phyloP scores from a whole-genome alignment of 2,113 vertebrate species.

The Lophius piscatorius region DNA sequence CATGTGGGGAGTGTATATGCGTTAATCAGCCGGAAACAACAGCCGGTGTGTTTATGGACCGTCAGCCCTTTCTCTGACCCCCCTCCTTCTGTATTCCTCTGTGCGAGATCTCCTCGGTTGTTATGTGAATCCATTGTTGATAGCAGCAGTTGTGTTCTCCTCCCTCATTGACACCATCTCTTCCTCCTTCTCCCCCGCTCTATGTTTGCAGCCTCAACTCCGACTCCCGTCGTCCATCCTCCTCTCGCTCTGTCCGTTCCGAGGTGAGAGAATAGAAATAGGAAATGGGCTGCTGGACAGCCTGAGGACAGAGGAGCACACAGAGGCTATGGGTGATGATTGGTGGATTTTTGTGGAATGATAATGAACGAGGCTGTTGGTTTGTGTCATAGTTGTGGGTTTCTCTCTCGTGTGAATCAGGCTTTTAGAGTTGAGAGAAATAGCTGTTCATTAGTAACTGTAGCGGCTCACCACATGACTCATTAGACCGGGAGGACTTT shows the following conservation, averaged over 20 bases:
- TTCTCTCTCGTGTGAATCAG: neutral
- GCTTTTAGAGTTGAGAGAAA: slow-evolving; percentile 6
- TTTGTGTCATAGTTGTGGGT: neutral
- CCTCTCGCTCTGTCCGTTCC: slow-evolving; percentile 74
- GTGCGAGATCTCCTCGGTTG: slow-evolving; percentile 56
- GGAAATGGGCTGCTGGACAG: slow-evolving; percentile 80
- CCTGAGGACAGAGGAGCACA: slow-evolving; percentile 68
- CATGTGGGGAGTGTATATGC: slow-evolving; percentile 33
- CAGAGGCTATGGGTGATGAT: slow-evolving; percentile 5
- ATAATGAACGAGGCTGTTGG: neutral
- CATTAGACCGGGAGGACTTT: too few species aligned
- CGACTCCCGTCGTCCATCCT: slow-evolving; percentile 77
- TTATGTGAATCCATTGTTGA: slow-evolving; percentile 59
- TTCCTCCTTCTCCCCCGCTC: slow-evolving; percentile 15
- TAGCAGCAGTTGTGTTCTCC: slow-evolving; percentile 65
- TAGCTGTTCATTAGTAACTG: neutral
- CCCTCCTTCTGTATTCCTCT: slow-evolving; percentile 27
- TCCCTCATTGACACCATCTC: slow-evolving; percentile 55
- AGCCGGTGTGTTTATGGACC: slow-evolving; percentile 49
- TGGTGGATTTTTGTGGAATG: neutral
- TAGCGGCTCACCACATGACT: too few species aligned
- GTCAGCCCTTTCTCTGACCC: slow-evolving; percentile 38
- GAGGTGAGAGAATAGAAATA: slow-evolving; percentile 77
- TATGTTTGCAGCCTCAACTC: slow-evolving; percentile 66
- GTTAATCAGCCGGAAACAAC: slow-evolving; percentile 41